Percentiles rank a stretch among this genome's conserved stretches.
phyloP scores from a whole-genome alignment of 1,140 invertebrate species.

The Popillia japonica region DNA sequence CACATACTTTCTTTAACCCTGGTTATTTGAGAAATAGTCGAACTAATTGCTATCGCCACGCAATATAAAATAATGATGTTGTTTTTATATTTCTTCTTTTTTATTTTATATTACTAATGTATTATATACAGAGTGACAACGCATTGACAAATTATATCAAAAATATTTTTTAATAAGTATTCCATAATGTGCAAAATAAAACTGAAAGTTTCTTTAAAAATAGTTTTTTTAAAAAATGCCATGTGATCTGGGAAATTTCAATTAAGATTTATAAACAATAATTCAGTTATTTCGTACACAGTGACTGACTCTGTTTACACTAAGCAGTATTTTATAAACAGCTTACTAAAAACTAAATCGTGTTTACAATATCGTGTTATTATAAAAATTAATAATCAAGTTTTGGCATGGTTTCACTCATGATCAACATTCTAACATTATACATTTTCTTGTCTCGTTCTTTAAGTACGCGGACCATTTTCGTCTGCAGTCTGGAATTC shows the following conservation, averaged over 20 bases:
- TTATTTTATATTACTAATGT: too few species aligned
- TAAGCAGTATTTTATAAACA: not conserved
- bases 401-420: not conserved
- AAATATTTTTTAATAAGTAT: too few species aligned
- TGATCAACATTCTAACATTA: not conserved
- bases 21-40: not conserved
- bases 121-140: too few species aligned
- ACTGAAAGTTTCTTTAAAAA: not conserved
- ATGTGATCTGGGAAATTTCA: not conserved
- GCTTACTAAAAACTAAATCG: slow-evolving; percentile 1
- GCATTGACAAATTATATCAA: too few species aligned
- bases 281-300: not conserved
- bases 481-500: not conserved
- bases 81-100: too few species aligned
- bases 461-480: not conserved
- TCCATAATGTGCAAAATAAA: not conserved
- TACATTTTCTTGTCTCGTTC: not conserved
- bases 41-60: too few species aligned
- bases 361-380: not conserved
- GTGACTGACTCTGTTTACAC: not conserved
- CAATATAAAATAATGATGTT: too few species aligned
- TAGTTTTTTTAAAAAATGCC: too few species aligned
- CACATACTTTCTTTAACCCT: not conserved
- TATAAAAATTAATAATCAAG: not conserved
- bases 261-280: not conserved